Evolutionary conservation across 2,113 vertebrate species (phyloP), one percentile per base, ranked within the genome.

Genomic region (Martes martes): DNA sequence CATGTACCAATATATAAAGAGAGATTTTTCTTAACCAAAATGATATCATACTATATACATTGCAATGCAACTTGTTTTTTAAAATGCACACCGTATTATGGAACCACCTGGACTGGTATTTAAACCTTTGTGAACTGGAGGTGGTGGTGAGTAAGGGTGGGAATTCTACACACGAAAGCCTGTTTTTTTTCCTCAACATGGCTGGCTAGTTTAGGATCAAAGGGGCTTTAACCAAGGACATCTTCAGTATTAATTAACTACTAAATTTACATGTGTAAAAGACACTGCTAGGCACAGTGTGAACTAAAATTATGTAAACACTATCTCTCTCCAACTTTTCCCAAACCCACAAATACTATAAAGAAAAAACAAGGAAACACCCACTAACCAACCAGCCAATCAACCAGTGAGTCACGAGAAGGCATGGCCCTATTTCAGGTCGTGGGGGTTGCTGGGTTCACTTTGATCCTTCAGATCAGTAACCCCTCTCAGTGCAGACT

Each of bases 11-110:
- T 52, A 52, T 7, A 92, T 59, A 57, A 28, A 55, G 23, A 31
- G 7, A 85, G 2, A 86, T 65, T 50, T 88, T 80, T 95, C 57
- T 50, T 67, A 78, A 93, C 14, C 7, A 67, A 97, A 85, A 47
- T 84, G 45, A 89, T 18, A 31, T 80, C 8, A 16, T 63, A 73
- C 14, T 74, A 69, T 1, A 71, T 80, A 26, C 36, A 57, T 7
- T 71, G 23, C 59, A 74, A 47, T 61, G 21, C 1, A 89, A 52
- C 21, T 33, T 89, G 11, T 7, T 67, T 11, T 59, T 28, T 42
- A 73, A 74, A 84, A 63, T 2, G 24, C 61, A 71, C 61, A 71
- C 47, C 31, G 50, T 45, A 67, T 52, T 52, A 50, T 50, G 36
- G 79, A 74, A 65, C 2, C 14, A 78, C 28, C 13, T 84, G 52